Base-by-base conservation (phyloP, 2,797 vertebrate species). In the Chaunax sp. region DNA sequence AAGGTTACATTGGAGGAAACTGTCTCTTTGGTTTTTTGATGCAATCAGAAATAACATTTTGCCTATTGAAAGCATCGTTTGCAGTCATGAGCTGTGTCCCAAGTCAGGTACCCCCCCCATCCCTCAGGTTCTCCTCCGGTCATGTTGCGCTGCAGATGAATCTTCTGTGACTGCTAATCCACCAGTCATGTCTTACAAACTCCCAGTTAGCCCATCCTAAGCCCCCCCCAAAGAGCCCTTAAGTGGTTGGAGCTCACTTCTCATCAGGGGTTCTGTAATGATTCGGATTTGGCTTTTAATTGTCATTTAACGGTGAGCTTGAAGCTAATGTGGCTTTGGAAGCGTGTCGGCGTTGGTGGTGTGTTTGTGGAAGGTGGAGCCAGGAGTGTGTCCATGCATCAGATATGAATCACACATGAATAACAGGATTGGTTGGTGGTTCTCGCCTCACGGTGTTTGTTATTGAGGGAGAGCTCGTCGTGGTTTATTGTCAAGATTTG, bases 251-350 rank as follows among this genome's bases (percentile, higher is more conserved):
- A 87, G 82, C 84, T 84, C 66, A 68, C 16, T 71, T 82, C 87
- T 78, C 80, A 8, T 68, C 81, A 47, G 83, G 80, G 84, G 85
- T 83, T 80, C 72, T 60, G 63, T 89, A 88, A 88, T 86, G 69
- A 88, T 82, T 92, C 75, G 95, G 96, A 84, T 91, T 94, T 5
- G 91, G 84, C 94, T 85, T 95, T 93, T 97, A 91, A 97, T 95
- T 95, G 80, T 87, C 84, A 82, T 90, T 86, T 85, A 82, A 81
- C 75, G 76, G 79, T 59, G 80, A 77, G 87, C 68, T 82, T 41
- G 28, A 66, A 72, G 63, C 44, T 73, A 69, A 69, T 57, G 78
- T 77, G 60, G 70, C 54, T 82, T 73, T 55, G 57, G 53, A 59
- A 44, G 49, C 5, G 22, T 6, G 20, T 0, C 2, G 0, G 1